Evolutionary conservation across 1,140 invertebrate species (phyloP), one percentile per base, ranked within the genome.

Genomic region (Drosophila eugracilis): DNA sequence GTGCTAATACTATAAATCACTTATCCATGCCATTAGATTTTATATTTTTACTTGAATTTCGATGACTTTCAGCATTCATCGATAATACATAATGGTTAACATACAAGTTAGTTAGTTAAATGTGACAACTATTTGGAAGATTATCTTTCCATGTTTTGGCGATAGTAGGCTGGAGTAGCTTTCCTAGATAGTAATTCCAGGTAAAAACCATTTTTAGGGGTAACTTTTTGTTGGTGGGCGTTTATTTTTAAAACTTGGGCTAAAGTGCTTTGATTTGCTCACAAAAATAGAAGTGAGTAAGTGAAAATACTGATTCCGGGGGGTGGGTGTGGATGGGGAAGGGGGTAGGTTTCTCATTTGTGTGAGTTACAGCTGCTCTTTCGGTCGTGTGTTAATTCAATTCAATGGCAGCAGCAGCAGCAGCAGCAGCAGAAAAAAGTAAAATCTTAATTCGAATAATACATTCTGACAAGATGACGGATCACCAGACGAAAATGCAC

Each of bases 391-490:
- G 83, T 88, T 88, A 88, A 88, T 88, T 89, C 78, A 89, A 89
- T 89, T 89, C 84, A 89, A 89, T 84, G 84, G 85, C 72, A 89
- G 76, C 66, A 69, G 66, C 65, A 52, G 30, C 28, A 85, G 84
- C 71, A 88, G 75, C 65, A 66, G 65, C 63, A 52, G 30, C 28
- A 85, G 30, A 89, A 88, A 84, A 79, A 88, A 85, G 67, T 90
- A 78, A 90, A 90, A 90, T 90, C 86, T 90, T 90, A 90, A 90
- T 90, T 90, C 81, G 80, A 86, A 85, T 90, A 90, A 90, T 90
- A 85, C 86, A 90, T 90, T 90, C 86, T 90, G 86, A 90, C 86
- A 90, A 90, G 80, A 86, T 90, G 86, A 90, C 86, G 86, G 86
- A 90, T 90, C 86, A 90, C 86, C 86, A n/a, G 90, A 83, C 78